These are phyloP conservation scores for Myotis myotis DNA, from an alignment of 2,797 vertebrate genomes.

Conservation along the genomic window DNA sequence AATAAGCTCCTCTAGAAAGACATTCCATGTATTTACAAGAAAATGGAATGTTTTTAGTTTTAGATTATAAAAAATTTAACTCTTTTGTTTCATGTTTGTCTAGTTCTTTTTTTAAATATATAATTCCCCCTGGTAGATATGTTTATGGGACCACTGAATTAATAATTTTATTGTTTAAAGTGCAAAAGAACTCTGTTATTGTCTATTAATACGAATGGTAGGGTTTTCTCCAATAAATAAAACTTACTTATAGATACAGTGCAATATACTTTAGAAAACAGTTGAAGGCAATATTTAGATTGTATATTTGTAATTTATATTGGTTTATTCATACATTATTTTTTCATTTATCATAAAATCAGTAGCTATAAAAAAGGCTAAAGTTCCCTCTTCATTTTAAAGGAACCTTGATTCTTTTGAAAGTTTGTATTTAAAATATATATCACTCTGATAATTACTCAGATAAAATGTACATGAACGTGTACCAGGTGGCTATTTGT, in stretches of 20 bases:
- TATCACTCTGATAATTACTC: background rate
- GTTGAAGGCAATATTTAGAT: background rate
- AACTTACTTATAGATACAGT: background rate
- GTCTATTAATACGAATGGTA: background rate
- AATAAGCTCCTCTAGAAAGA: slow-evolving; percentile 25
- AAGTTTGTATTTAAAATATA: background rate
- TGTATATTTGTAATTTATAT: background rate
- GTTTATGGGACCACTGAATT: background rate
- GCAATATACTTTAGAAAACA: background rate
- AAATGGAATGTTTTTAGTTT: background rate
- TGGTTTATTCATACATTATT: background rate
- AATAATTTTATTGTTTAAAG: slow-evolving; percentile 29
- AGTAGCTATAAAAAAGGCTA: background rate
- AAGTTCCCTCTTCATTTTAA: background rate
- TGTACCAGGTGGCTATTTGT: background rate
- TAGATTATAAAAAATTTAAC: background rate
- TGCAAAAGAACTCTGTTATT: slow-evolving; percentile 9
- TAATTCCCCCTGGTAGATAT: background rate
- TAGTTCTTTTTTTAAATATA: background rate
- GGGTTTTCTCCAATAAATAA: background rate
- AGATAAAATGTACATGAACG: background rate
- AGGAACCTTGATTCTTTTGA: background rate
- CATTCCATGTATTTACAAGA: background rate
- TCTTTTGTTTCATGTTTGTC: background rate
- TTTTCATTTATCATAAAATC: slow-evolving; percentile 14